Evolutionary conservation across 1,140 invertebrate genomes (phyloP).

Genomic region (Calephelis nemesis): DNA sequence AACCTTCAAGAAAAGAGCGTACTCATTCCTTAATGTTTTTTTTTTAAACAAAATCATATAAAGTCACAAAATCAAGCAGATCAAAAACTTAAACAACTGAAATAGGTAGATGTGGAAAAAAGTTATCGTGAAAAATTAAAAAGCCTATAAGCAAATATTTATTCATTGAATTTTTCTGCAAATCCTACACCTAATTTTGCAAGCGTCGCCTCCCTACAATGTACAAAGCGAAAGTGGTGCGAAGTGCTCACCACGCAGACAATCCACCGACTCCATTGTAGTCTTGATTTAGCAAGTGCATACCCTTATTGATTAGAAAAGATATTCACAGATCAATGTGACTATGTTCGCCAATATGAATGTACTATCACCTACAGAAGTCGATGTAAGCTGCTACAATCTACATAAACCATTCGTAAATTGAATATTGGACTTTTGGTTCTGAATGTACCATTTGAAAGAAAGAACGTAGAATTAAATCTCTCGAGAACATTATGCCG

Average conservation of each 20-base stretch:
- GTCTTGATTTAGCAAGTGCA: constrained; percentile 49
- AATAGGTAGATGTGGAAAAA: too few relatives aligned
- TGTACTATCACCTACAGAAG: too few relatives aligned
- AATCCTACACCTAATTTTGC: constrained; percentile 52
- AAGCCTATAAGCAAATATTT: too few relatives aligned
- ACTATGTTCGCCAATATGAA: not conserved
- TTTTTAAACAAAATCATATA: too few relatives aligned
- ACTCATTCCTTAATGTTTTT: too few relatives aligned
- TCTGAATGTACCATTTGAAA: not conserved
- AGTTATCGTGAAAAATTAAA: too few relatives aligned
- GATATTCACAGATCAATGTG: not conserved
- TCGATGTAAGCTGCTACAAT: too few relatives aligned
- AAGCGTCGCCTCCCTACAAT: constrained; percentile 47
- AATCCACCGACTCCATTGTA: constrained; percentile 57
- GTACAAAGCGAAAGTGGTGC: constrained; percentile 63
- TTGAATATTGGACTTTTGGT: too few relatives aligned
- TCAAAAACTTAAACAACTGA: too few relatives aligned
- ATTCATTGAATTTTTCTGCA: not conserved
- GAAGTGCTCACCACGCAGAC: constrained; percentile 55
- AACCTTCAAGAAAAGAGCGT: too few relatives aligned
- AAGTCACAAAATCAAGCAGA: too few relatives aligned
- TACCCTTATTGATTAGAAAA: not conserved
- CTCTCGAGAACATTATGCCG: constrained; percentile 35
- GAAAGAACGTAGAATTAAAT: constrained; percentile 27
- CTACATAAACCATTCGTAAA: too few relatives aligned